Evolutionary conservation across 2,797 vertebrate species (phyloP).

Genomic region (Gouania willdenowi): DNA sequence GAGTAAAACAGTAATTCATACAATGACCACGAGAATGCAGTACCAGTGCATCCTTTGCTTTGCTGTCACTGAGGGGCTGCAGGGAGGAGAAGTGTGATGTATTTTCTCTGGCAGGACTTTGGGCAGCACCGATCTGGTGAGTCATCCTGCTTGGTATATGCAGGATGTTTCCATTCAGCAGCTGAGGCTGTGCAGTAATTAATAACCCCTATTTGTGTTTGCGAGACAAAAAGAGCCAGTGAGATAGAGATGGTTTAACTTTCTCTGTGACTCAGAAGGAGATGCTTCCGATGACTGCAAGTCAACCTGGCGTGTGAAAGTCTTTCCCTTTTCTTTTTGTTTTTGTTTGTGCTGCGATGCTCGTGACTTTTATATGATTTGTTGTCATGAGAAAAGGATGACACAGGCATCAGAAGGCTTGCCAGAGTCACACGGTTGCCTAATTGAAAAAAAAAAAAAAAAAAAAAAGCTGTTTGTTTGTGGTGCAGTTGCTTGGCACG

Average conservation of each 20-base stretch:
- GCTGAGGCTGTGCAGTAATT: slow-evolving; percentile 42
- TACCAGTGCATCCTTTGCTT: background rate
- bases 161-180: slow-evolving; percentile 40
- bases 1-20: background rate
- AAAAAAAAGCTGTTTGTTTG: slow-evolving; percentile 24
- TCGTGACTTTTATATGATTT: slow-evolving; percentile 11
- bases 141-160: slow-evolving; percentile 56
- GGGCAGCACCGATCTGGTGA: slow-evolving; percentile 61
- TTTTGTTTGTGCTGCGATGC: background rate
- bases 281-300: slow-evolving; percentile 1
- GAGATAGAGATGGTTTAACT: slow-evolving; percentile 12
- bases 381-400: slow-evolving; percentile 24
- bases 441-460: slow-evolving; percentile 23
- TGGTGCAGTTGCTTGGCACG: slow-evolving; percentile 6
- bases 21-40: slow-evolving; percentile 47
- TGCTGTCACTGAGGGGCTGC: slow-evolving; percentile 4
- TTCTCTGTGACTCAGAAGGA: slow-evolving; percentile 1
- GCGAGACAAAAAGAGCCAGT: background rate
- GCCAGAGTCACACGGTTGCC: slow-evolving; percentile 34
- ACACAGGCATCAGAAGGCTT: slow-evolving; percentile 25
- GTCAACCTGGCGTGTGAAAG: slow-evolving; percentile 3
- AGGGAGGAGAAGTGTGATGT: slow-evolving; percentile 39
- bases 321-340: background rate
- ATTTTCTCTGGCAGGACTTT: slow-evolving; percentile 50
- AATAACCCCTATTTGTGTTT: slow-evolving; percentile 44